Evolutionary conservation across 2,797 vertebrate genomes (phyloP), one percentile per base, ranked within the genome.

Genomic region (Acrossocheilus fasciatus): DNA sequence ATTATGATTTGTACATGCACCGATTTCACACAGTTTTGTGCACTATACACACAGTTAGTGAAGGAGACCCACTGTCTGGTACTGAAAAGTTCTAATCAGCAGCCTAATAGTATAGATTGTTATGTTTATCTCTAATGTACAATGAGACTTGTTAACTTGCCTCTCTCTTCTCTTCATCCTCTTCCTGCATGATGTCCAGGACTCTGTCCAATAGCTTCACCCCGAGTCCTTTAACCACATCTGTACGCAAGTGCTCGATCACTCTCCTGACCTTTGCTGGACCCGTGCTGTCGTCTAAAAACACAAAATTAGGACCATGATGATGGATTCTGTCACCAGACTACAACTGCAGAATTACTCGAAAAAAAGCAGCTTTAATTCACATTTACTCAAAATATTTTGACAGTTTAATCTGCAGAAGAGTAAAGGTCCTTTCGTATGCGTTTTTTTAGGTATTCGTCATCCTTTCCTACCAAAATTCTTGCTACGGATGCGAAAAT

Each of bases 131-230:
- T 75, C 15, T 52, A 52, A 34, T 52, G n/a, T 74, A 2, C n/a
- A 30, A 1, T 10, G 72, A 52, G 43, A 47, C 6, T 77, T 36
- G 23, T 8, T 30, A 11, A 90, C 91, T 91, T 91, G 97, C 98
- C 95, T 99, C 97, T 95, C 95, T 96, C 90, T 96, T 94, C 0
- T 39, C 57, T 84, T 99, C 98, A 87, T 99, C 97, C 0, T 98
- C 97, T 76, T 97, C 96, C 87, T 99, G 98, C 96, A 99, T 96
- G 91, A 97, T 95, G 89, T 97, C 95, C 91, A 98, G 94, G 0
- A 95, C 97, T 91, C 93, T 94, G 91, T 98, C 96, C 86, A 99
- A 94, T 91, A 99, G 95, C 88, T 98, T 97, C 89, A 99, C 93
- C 18, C 98, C 98, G 36, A 99, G 87, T 43, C 96, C 98, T 89